Evolutionary conservation across 2,888 invertebrate species (phyloP).

Genomic region (Ophion ventricosus): DNA sequence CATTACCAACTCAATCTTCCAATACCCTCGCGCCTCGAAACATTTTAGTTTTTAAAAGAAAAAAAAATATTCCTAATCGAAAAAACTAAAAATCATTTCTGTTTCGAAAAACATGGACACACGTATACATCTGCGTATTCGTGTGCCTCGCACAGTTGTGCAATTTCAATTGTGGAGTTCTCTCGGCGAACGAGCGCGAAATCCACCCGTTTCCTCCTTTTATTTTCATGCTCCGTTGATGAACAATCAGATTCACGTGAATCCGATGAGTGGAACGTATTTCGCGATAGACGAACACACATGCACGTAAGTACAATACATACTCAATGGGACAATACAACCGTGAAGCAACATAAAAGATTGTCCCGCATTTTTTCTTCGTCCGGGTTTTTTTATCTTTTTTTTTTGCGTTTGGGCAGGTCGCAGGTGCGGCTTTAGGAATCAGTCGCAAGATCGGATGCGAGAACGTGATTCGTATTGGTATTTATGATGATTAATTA

Average conservation of each 20-base stretch:
- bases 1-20: no score
- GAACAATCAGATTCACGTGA: conserved; percentile 41
- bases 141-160: conserved; percentile 28
- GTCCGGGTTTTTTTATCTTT: conserved; percentile 17
- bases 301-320: background rate
- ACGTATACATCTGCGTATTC: background rate
- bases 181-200: conserved; percentile 49
- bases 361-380: conserved; percentile 30
- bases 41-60: no score
- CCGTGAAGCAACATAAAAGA: conserved; percentile 22
- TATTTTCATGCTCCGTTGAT: conserved; percentile 58
- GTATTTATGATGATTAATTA: conserved; percentile 6
- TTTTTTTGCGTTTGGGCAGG: conserved; percentile 38
- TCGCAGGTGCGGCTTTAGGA: conserved; percentile 46
- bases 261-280: conserved; percentile 53
- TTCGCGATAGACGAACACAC: conserved; percentile 12
- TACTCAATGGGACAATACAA: background rate
- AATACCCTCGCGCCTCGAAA: no score
- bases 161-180: conserved; percentile 56
- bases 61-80: background rate
- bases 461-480: no score
- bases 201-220: conserved; percentile 38
- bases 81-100: background rate
- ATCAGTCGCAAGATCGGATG: background rate
- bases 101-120: background rate